Evolutionary conservation across 2,888 invertebrate genomes (phyloP).

Genomic region (Gymnoscelis rufifasciata): DNA sequence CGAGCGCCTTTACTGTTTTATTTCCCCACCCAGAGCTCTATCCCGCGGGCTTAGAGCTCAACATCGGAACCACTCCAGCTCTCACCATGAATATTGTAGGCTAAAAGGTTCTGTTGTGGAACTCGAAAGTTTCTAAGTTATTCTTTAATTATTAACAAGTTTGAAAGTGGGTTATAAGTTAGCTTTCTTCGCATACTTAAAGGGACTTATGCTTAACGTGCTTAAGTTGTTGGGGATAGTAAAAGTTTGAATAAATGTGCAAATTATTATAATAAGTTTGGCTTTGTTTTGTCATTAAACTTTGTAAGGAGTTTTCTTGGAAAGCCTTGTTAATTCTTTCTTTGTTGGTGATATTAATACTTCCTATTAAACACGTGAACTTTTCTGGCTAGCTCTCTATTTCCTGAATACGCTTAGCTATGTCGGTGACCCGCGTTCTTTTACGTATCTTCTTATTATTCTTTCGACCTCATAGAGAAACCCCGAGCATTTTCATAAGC

Average conservation of each 20-base stretch:
- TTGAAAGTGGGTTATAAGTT: slow-evolving; percentile 16
- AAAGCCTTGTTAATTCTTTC: neutral
- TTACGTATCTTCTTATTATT: no score
- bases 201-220: slow-evolving; percentile 3
- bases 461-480: no score
- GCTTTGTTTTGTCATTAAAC: slow-evolving; percentile 4
- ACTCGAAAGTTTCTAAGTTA: slow-evolving; percentile 20
- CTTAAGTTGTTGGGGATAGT: slow-evolving; percentile 6
- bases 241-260: slow-evolving; percentile 16
- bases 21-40: slow-evolving; percentile 11
- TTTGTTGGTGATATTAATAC: neutral
- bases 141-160: slow-evolving; percentile 27
- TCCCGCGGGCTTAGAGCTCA: neutral
- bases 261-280: slow-evolving; percentile 14
- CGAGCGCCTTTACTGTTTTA: slow-evolving; percentile 29
- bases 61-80: slow-evolving; percentile 20
- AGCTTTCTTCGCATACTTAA: slow-evolving; percentile 18
- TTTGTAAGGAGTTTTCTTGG: neutral
- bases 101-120: slow-evolving; percentile 17
- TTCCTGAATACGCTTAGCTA: no score
- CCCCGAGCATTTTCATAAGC: no score
- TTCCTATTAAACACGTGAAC: neutral
- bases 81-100: slow-evolving; percentile 46
- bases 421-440: no score
- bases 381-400: neutral